Evolutionary conservation across 2,113 vertebrate species (phyloP), one percentile per base, ranked within the genome.

Genomic region (Gobio gobio): DNA sequence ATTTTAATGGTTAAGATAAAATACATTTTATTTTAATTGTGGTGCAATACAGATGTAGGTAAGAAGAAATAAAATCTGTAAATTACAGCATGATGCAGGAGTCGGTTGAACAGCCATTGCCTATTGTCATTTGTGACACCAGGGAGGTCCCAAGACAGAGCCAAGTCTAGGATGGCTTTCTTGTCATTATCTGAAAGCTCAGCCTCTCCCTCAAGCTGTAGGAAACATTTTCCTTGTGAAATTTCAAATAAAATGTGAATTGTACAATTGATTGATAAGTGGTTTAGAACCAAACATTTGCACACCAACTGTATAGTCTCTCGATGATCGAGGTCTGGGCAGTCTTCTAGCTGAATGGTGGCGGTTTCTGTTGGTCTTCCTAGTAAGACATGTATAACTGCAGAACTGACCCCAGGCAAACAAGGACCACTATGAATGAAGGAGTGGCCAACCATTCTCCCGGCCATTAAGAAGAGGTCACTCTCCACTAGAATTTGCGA

Each of bases 401-500:
- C 18, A 72, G 68, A 36, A 72, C 68, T 72, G 68, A 72, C 45
- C 18, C 40, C 68, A 4, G 40, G 10, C 36, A 72, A 72, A 72
- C 68, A 72, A 72, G 68, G 36, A n/a, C 33, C 68, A 45, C 68
- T 8, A n/a, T 72, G 68, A 20, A 72, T 43, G 68, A 72, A 72
- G 68, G 68, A 72, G 33, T 72, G 68, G 40, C 68, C 68, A 72
- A 72, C 68, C 20, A 72, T 72, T 36, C 68, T 72, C 36, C 58
- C 83, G 24, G 83, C 83, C 29, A 78, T 76, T 1, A 85, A 4
- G 36, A 85, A 85, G 10, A 85, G 33, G 33, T 85, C 83, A 68
- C 83, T 85, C 4, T 85, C 74, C n/a, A 85, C 10, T 33, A 85
- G 74, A 66, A 14, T 59, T 45, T 45, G 59, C 43, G 73, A 78